A percentile compares a stretch with the other conserved stretches of the same genome.
Conservation (phyloP, 1,140 invertebrate genomes). For the Cherax destructor region DNA sequence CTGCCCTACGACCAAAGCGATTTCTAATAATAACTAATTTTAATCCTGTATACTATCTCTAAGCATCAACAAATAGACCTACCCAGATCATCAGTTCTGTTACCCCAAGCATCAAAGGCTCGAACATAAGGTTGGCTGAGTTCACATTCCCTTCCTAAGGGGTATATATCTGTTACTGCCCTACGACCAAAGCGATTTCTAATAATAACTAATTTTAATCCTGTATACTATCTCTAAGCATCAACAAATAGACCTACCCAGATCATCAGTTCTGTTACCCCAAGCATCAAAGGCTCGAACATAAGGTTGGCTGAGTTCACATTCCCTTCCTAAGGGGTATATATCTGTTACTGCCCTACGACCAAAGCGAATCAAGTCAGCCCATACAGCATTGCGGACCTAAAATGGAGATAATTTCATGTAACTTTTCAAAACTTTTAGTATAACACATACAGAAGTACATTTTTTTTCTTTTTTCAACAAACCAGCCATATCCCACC, state of each 20-base stretch:
- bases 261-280: constrained; percentile 78
- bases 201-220: no score
- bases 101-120: constrained; percentile 79
- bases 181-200: constrained; percentile 77
- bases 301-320: constrained; percentile 78
- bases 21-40: no score
- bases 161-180: constrained; percentile 77
- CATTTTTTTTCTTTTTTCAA: no score
- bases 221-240: no score
- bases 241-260: constrained; percentile 73
- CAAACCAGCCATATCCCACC: no score
- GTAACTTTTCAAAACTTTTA: neutral
- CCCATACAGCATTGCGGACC: constrained; percentile 34
- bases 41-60: no score
- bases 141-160: constrained; percentile 78
- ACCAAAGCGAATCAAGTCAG: constrained; percentile 78
- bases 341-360: constrained; percentile 77
- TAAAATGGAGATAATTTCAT: neutral
- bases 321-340: constrained; percentile 77
- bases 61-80: neutral
- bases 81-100: constrained; percentile 77
- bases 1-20: constrained; percentile 77
- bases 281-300: constrained; percentile 78
- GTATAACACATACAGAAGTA: neutral
- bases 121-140: constrained; percentile 77